phyloP scores from a whole-genome alignment of 2,888 invertebrate genomes.

The Agonopterix heracliana region DNA sequence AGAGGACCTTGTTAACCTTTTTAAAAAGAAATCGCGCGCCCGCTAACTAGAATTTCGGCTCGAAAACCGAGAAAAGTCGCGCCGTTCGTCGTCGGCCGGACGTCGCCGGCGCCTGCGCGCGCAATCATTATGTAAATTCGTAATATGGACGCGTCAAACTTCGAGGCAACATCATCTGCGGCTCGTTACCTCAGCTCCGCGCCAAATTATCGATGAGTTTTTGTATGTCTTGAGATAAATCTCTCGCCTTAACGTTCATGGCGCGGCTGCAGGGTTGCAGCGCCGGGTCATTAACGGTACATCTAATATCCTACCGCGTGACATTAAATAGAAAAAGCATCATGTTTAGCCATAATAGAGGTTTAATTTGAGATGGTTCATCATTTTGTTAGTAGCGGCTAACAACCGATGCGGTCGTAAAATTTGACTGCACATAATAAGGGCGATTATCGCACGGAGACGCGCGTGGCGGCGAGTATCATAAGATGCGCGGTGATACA shows the following conservation, averaged over 20 bases:
- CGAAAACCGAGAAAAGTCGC: constrained; percentile 71
- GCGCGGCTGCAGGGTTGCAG: constrained; percentile 21
- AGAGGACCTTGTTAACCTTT: constrained; percentile 74
- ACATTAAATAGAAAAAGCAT: constrained; percentile 45
- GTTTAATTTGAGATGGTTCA: constrained; percentile 59
- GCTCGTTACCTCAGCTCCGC: constrained; percentile 35
- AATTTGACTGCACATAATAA: constrained; percentile 73
- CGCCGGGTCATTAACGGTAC: constrained; percentile 42
- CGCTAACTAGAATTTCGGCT: constrained; percentile 74
- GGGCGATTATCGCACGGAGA: constrained; percentile 58
- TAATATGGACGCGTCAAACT: constrained; percentile 40
- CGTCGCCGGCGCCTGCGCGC: constrained; percentile 64
- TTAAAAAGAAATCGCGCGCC: constrained; percentile 72
- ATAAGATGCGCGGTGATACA: constrained; percentile 41
- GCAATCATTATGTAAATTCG: constrained; percentile 69
- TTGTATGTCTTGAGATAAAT: constrained; percentile 5
- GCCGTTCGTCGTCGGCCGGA: constrained; percentile 46
- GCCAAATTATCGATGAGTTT: constrained; percentile 42
- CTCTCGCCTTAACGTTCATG: neutral
- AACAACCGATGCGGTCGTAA: constrained; percentile 68
- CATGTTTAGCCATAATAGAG: constrained; percentile 52
- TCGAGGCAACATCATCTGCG: constrained; percentile 31
- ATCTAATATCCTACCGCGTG: constrained; percentile 36
- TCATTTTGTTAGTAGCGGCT: constrained; percentile 61
- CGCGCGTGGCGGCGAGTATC: constrained; percentile 40